Conservation (phyloP, 2,797 vertebrate genomes). For the Pseudomugil tenellus region DNA sequence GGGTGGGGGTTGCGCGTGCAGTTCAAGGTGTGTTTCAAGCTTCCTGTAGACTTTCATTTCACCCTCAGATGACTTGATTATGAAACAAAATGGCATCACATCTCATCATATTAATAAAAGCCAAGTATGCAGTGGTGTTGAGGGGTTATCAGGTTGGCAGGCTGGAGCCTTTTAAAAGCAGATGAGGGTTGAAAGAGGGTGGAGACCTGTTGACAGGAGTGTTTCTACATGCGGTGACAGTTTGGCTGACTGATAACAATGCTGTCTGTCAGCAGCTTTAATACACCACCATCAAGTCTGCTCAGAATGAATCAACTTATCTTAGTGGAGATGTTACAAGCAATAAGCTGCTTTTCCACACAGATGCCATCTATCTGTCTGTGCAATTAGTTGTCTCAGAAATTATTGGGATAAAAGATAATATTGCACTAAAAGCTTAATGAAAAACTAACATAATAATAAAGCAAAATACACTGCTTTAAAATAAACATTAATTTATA, state of each 20-base stretch:
- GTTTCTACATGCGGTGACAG: slow-evolving; percentile 48
- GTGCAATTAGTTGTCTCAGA: no score
- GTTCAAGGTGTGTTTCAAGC: slow-evolving; percentile 4
- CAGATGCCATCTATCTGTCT: no score
- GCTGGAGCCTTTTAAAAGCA: slow-evolving; percentile 18
- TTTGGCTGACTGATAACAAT: slow-evolving; percentile 62
- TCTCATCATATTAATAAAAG: not conserved
- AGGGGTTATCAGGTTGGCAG: slow-evolving; percentile 33
- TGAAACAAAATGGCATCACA: slow-evolving; percentile 6
- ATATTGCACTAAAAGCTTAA: no score
- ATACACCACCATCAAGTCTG: not conserved
- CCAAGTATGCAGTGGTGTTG: slow-evolving; percentile 18
- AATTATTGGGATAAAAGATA: no score
- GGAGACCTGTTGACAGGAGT: slow-evolving; percentile 55
- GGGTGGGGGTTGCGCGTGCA: not conserved
- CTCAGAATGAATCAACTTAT: not conserved
- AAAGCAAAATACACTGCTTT: no score
- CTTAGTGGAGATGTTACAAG: not conserved
- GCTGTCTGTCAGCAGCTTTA: not conserved
- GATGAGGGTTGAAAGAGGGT: slow-evolving; percentile 53
- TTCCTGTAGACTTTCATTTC: slow-evolving; percentile 9
- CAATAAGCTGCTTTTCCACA: not conserved
- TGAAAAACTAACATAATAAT: no score
- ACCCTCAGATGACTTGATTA: not conserved
- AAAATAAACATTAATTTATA: no score